phyloP scores from a whole-genome alignment of 2,888 invertebrate species.

The Dasypolia templi region DNA sequence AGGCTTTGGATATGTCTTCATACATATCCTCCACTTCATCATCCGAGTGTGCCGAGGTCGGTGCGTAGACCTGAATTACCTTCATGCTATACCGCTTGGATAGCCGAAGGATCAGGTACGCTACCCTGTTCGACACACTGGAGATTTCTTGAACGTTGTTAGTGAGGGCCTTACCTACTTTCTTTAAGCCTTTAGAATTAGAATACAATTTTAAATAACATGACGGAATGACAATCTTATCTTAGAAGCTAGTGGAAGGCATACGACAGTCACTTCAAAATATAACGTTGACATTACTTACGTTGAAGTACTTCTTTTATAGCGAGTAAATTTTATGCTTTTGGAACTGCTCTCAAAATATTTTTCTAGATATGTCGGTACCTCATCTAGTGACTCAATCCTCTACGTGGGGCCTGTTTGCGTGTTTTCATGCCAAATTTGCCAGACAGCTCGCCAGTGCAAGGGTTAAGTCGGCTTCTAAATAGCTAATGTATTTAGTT shows the following conservation, averaged over 20 bases:
- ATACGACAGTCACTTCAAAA: neutral
- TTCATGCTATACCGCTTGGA: no score
- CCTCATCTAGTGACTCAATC: conserved; percentile 54
- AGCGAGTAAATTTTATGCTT: no score
- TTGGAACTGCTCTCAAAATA: neutral
- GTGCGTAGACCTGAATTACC: no score
- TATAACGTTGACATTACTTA: neutral
- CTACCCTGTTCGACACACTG: no score
- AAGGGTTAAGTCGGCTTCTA: conserved; percentile 77
- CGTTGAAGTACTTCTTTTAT: no score
- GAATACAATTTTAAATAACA: neutral
- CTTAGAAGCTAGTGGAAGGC: neutral
- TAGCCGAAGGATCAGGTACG: no score
- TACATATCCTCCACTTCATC: no score
- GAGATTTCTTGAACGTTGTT: no score
- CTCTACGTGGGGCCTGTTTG: conserved; percentile 69
- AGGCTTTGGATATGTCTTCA: no score
- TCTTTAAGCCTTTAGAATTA: neutral
- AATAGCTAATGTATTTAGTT: conserved; percentile 84
- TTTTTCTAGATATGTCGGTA: no score
- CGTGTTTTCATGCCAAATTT: conserved; percentile 86
- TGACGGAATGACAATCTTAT: neutral
- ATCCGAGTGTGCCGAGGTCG: no score
- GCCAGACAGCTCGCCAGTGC: conserved; percentile 75
- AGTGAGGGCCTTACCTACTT: no score